These are phyloP conservation scores for Lacerta viridis DNA, from an alignment of 2,797 vertebrate genomes.

Conservation along the genomic window DNA sequence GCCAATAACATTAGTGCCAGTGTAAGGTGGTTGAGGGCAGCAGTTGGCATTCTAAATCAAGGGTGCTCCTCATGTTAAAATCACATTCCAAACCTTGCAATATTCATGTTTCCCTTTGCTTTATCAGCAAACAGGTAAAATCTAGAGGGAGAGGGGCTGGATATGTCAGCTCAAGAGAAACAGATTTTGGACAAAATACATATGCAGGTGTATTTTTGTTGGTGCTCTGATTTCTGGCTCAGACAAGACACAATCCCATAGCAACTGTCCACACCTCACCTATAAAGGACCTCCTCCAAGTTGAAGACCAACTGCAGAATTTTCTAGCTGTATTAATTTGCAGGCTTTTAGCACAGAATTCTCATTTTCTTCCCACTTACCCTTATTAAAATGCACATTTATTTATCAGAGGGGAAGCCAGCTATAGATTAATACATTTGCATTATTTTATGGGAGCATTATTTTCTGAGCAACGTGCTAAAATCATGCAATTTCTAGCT, in stretches of 20 bases:
- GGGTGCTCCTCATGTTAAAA: neutral
- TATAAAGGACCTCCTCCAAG: neutral
- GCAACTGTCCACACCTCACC: neutral
- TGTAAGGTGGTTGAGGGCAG: neutral
- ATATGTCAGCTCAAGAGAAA: neutral
- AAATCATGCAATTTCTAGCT: conserved; percentile 70
- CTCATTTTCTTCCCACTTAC: neutral
- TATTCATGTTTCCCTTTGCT: neutral
- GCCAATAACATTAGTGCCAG: neutral
- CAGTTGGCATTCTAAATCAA: neutral
- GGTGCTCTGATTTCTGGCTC: neutral
- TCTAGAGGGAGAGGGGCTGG: neutral
- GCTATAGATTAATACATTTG: conserved; percentile 30
- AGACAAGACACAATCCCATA: neutral
- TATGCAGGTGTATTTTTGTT: too few species aligned
- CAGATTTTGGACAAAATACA: neutral
- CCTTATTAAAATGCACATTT: neutral
- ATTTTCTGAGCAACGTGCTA: conserved; percentile 38
- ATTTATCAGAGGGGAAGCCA: neutral
- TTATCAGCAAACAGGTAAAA: neutral
- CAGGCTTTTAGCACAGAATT: neutral
- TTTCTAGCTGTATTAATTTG: neutral
- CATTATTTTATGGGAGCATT: conserved; percentile 65
- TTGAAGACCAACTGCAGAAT: neutral
- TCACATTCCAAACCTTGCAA: neutral